phyloP scores from a whole-genome alignment of 2,797 vertebrate genomes.

The Synaphobranchus kaupii region DNA sequence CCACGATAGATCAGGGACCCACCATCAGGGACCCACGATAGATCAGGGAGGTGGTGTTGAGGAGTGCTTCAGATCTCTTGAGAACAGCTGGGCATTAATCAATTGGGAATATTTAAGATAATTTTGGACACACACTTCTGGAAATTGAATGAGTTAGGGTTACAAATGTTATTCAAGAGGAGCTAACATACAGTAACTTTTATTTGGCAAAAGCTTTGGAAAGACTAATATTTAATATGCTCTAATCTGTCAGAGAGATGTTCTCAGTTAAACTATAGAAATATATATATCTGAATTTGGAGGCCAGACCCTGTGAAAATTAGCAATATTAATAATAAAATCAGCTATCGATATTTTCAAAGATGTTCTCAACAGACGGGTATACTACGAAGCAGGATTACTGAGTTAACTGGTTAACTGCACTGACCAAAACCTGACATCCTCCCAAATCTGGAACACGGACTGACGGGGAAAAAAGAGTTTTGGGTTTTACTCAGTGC shows the following conservation, averaged over 20 bases:
- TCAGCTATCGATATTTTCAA: neutral
- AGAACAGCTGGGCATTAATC: neutral
- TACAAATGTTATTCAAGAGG: too few species aligned
- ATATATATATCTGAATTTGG: neutral
- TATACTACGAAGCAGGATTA: too few species aligned
- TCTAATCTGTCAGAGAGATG: neutral
- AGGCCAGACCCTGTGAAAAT: neutral
- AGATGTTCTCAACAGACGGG: neutral
- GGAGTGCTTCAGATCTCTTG: neutral
- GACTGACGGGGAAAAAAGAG: too few species aligned
- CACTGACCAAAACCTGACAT: too few species aligned
- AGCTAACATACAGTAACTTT: neutral
- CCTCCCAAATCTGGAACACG: too few species aligned
- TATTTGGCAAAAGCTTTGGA: neutral
- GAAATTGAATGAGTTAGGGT: too few species aligned
- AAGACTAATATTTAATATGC: neutral
- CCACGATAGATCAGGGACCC: too few species aligned
- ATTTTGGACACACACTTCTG: conserved; percentile 3
- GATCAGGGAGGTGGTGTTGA: neutral
- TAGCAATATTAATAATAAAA: neutral
- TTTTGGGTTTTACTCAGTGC: too few species aligned
- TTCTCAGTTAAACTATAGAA: neutral
- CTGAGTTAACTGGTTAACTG: too few species aligned
- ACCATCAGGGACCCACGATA: neutral
- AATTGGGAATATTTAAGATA: neutral